Conservation (phyloP, 2,113 vertebrate genomes). For the Monarcha castaneiventris region DNA sequence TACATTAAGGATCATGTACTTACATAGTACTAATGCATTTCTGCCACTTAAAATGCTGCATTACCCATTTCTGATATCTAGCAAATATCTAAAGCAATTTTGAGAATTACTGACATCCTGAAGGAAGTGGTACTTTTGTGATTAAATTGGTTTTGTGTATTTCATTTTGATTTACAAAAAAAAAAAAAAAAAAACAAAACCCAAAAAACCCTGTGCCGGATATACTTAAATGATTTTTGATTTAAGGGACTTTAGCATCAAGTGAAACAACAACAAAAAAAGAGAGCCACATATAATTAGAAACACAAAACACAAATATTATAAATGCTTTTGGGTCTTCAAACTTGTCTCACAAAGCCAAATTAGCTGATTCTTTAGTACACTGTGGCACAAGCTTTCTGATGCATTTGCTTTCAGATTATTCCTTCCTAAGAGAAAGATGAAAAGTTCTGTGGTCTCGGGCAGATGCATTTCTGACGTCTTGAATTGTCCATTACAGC, state of each 20-base stretch:
- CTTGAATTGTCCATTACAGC: constrained; percentile 6
- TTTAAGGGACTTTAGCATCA: constrained; percentile 21
- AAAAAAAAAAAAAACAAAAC: not conserved
- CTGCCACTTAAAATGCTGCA: constrained; percentile 77
- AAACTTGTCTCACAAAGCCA: not conserved
- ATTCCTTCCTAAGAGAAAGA: constrained; percentile 5
- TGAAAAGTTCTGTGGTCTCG: not conserved
- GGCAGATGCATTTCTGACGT: not conserved
- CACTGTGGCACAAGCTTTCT: not conserved
- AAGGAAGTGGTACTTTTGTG: constrained; percentile 69
- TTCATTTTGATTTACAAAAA: constrained; percentile 41
- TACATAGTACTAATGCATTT: constrained; percentile 79
- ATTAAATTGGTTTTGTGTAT: constrained; percentile 66
- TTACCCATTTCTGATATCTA: constrained; percentile 77
- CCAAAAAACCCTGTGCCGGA: not conserved
- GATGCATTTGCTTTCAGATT: not conserved
- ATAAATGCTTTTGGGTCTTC: not conserved
- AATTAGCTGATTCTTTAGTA: not conserved
- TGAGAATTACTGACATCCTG: constrained; percentile 76
- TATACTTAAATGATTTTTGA: constrained; percentile 42
- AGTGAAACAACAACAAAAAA: not conserved
- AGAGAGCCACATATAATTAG: not conserved
- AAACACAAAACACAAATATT: constrained; percentile 1
- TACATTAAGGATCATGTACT: constrained; percentile 84
- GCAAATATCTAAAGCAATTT: constrained; percentile 77